These are phyloP conservation scores for Vireo altiloquus DNA, from an alignment of 2,113 vertebrate species.

Conservation along the genomic window DNA sequence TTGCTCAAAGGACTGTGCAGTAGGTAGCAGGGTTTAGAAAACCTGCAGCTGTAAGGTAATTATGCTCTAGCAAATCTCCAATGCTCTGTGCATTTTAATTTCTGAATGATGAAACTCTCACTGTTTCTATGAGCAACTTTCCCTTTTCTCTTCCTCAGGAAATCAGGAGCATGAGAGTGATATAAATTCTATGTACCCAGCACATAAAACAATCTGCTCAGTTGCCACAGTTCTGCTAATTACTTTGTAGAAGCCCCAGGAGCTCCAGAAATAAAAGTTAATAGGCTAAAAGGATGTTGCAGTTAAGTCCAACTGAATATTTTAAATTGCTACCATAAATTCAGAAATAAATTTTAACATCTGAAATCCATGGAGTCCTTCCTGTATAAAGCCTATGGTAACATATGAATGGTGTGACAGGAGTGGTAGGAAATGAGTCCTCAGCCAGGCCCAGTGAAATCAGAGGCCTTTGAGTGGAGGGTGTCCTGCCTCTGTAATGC, in stretches of 20 bases:
- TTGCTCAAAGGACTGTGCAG: neutral
- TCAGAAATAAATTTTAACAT: slow-evolving; percentile 19
- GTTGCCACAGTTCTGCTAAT: slow-evolving; percentile 51
- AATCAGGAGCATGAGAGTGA: neutral
- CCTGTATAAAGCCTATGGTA: neutral
- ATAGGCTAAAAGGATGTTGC: slow-evolving; percentile 38
- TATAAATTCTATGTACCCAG: neutral
- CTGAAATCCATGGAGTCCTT: neutral
- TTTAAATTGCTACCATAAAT: slow-evolving; percentile 55
- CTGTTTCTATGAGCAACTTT: neutral
- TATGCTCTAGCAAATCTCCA: neutral
- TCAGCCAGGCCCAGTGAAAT: neutral
- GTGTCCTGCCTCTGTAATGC: neutral
- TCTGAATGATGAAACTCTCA: neutral
- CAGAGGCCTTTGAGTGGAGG: neutral
- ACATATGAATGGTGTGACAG: neutral
- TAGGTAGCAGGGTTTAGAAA: neutral
- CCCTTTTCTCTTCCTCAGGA: neutral
- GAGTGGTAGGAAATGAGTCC: neutral
- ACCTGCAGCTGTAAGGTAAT: neutral
- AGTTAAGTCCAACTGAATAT: slow-evolving; percentile 29
- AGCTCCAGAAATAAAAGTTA: slow-evolving; percentile 56
- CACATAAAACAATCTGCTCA: slow-evolving; percentile 24
- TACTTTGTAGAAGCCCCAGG: slow-evolving; percentile 32
- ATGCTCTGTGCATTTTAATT: neutral